phyloP scores from a whole-genome alignment of 2,888 invertebrate genomes.

The Caenorhabditis macrosperma region DNA sequence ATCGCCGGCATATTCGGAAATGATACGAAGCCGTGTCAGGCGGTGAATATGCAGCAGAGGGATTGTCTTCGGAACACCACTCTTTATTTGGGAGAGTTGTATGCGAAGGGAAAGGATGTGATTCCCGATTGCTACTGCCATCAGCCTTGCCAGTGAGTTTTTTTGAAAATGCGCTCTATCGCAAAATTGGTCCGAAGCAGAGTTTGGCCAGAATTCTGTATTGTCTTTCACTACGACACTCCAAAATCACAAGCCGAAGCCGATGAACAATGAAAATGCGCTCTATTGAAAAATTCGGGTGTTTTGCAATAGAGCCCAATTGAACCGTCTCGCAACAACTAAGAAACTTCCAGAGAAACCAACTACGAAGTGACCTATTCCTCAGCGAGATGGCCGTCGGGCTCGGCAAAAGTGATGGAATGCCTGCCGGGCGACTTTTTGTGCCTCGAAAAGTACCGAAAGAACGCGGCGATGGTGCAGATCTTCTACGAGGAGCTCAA shows the following conservation, averaged over 20 bases:
- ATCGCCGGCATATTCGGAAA: conserved; percentile 58
- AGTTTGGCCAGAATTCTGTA: no score
- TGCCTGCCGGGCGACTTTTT: conserved; percentile 76
- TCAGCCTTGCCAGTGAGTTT: conserved; percentile 78
- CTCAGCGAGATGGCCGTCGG: conserved; percentile 80
- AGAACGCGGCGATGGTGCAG: conserved; percentile 80
- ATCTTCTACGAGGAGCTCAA: conserved; percentile 80
- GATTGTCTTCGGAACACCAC: conserved; percentile 78
- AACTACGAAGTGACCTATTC: conserved; percentile 80
- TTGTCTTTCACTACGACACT: no score
- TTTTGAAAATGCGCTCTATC: no score
- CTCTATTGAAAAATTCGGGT: no score
- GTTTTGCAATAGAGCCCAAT: no score
- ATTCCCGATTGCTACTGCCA: conserved; percentile 76
- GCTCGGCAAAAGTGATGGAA: conserved; percentile 79
- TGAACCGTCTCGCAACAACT: no score
- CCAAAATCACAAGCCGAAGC: no score
- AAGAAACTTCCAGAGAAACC: conserved; percentile 77
- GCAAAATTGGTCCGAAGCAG: no score
- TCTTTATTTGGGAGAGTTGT: conserved; percentile 70
- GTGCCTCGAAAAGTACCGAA: conserved; percentile 79
- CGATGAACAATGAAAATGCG: no score
- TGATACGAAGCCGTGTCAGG: conserved; percentile 66
- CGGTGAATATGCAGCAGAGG: conserved; percentile 74
- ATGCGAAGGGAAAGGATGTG: conserved; percentile 64